Percentiles rank a stretch among this genome's conserved stretches.
These are phyloP conservation scores for Parus major DNA, from an alignment of 2,113 vertebrate species.

Conservation along the genomic window DNA sequence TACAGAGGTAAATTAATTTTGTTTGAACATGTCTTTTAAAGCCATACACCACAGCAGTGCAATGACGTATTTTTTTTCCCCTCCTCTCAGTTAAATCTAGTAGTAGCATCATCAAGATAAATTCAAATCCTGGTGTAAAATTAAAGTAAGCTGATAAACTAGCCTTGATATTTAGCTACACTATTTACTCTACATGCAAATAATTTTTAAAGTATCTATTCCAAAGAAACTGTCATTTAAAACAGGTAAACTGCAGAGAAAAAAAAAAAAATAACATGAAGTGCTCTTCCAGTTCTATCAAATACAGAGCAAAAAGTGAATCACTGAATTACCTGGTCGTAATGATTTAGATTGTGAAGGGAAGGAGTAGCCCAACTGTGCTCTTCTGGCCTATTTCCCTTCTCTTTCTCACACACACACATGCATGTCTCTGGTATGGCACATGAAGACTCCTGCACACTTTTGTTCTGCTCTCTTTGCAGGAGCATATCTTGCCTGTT, in stretches of 20 bases:
- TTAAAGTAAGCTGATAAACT: background rate
- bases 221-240: background rate
- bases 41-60: background rate
- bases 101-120: background rate
- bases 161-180: background rate
- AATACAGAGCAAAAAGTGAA: background rate
- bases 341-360: background rate
- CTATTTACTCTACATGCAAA: background rate
- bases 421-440: background rate
- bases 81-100: background rate
- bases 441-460: background rate
- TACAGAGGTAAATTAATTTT: background rate
- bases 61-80: accelerated
- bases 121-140: background rate
- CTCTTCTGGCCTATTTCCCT: background rate
- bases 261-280: too few relatives aligned
- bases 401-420: background rate
- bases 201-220: background rate
- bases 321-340: background rate
- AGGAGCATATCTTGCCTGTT: background rate
- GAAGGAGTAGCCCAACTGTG: background rate
- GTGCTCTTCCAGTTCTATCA: background rate
- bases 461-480: background rate
- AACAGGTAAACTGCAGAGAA: background rate
- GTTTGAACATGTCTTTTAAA: background rate